Base-by-base conservation (phyloP, 2,888 invertebrate species). In the Xylocampa areola region DNA sequence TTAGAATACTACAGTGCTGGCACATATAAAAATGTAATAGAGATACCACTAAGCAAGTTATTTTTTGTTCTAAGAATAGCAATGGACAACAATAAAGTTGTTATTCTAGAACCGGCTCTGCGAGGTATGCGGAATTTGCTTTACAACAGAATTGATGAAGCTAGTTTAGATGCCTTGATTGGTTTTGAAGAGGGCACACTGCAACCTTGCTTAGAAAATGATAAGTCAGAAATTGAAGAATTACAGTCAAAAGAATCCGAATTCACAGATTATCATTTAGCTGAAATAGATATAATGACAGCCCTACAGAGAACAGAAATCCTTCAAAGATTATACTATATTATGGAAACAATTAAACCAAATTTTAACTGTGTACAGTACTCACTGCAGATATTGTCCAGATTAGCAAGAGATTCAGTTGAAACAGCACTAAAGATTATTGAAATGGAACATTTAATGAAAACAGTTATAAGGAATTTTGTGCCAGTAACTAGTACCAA, bases 231-330 rank as follows among this genome's bases (percentile, higher is more conserved):
- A 77, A 94, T 94, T 68, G 85, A 94, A 54, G 95, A 95, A 72
- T 82, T 94, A n/a, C 94, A 95, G 27, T 93, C 95, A 52, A 88
- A 93, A 35, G 92, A 89, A 76, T 84, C 89, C 1, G 96, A 96
- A 55, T 94, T 98, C 68, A 97, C 97, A 81, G 98, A 99, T 89
- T 97, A 97, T 80, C 97, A 98, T 86, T 88, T 98, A 48, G 96
- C 97, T 6, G 97, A 98, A 91, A 95, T 96, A 23, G 98, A 98
- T 93, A 91, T 98, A 3, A 94, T 98, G 30, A 94, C 96, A 72
- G 96, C 96, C 62, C 89, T 97, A 19, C 79, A 96, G 13, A 94
- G 97, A 73, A 96, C 97, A 8, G 96, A 97, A 81, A 95, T 98
- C 65, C 86, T 98, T 17, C 95, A 96, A 62, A 95, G 98, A 84